Conservation (phyloP, 1,140 invertebrate species). For the Drosophila pectinifera region DNA sequence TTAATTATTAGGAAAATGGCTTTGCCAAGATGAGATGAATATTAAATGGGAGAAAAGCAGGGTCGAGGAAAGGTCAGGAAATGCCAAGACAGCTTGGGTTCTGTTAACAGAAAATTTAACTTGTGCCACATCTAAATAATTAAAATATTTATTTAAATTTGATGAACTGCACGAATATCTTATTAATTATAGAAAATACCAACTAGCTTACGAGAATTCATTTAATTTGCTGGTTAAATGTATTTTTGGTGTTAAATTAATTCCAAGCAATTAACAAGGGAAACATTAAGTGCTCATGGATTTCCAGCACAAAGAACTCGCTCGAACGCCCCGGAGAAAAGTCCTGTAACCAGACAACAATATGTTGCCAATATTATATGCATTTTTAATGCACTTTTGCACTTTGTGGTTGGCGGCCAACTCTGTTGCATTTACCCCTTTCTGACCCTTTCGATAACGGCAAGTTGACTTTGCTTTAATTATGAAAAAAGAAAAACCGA, state of each 20-base stretch:
- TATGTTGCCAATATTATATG: conserved; percentile 51
- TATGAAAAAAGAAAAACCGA: conserved; percentile 46
- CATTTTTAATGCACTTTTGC: conserved; percentile 66
- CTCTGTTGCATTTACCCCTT: conserved; percentile 6
- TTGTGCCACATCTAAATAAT: background rate
- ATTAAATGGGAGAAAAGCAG: background rate
- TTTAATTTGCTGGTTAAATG: background rate
- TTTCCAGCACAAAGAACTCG: background rate
- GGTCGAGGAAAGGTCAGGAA: background rate
- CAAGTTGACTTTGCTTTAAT: conserved; percentile 67
- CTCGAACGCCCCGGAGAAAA: background rate
- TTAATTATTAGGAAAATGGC: conserved; percentile 63
- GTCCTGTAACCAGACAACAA: conserved; percentile 20
- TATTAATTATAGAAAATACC: background rate
- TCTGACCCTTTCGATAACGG: conserved; percentile 2
- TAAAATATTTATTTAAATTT: background rate
- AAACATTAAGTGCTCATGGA: conserved; percentile 1
- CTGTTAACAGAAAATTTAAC: no score
- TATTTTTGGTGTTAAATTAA: background rate
- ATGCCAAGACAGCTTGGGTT: background rate
- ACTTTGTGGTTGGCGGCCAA: conserved; percentile 44
- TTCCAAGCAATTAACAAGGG: conserved; percentile 1
- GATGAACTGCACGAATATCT: no score
- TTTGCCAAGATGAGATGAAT: conserved; percentile 8
- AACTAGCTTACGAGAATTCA: no score